Evolutionary conservation across 2,797 vertebrate genomes (phyloP).

Genomic region (Neostethus bicornis): DNA sequence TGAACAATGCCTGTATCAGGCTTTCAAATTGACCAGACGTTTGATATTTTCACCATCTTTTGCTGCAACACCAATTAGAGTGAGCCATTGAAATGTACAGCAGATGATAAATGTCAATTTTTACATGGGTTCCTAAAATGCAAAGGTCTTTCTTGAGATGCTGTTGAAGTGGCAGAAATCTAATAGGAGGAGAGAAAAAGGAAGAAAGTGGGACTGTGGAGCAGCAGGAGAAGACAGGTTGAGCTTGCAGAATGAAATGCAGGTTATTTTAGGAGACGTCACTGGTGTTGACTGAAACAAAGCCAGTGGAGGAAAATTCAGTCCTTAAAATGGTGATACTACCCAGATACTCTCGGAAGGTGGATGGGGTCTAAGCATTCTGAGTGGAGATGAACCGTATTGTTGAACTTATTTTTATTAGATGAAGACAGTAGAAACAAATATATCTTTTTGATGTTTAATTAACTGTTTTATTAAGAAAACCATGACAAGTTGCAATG

Average conservation of each 20-base stretch:
- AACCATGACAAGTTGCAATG: too few relatives aligned
- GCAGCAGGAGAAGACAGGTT: not conserved
- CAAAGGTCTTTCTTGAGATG: not conserved
- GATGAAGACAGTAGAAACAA: too few relatives aligned
- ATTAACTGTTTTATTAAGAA: too few relatives aligned
- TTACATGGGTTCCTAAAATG: not conserved
- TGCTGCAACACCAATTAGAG: not conserved
- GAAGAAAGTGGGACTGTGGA: not conserved
- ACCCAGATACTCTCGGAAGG: not conserved
- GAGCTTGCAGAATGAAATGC: not conserved
- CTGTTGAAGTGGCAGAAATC: not conserved
- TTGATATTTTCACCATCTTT: constrained; percentile 13
- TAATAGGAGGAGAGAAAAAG: not conserved
- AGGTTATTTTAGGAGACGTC: not conserved
- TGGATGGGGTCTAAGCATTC: not conserved
- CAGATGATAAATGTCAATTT: constrained; percentile 19
- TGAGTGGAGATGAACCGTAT: not conserved
- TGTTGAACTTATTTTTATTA: too few relatives aligned
- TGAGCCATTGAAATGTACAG: not conserved
- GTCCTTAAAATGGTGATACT: not conserved
- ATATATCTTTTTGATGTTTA: too few relatives aligned
- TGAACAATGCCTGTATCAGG: not conserved
- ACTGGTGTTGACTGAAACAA: not conserved
- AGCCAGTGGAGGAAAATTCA: not conserved
- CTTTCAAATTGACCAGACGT: not conserved